Base-by-base conservation (phyloP, 2,888 invertebrate species). In the Calameuta pallipes region DNA sequence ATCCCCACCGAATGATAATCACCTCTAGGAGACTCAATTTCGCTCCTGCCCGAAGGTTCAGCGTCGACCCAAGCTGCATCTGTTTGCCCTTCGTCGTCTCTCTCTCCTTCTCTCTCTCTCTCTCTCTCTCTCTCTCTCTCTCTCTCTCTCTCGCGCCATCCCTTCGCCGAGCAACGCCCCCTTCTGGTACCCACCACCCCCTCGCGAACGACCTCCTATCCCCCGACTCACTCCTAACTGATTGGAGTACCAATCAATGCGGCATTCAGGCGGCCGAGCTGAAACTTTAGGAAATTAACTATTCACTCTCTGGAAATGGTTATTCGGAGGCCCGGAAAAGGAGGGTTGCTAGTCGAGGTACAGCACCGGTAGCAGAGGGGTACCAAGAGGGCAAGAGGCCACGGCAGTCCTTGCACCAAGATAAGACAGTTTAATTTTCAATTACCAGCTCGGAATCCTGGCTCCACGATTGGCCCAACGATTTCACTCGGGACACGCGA, bases 251-350 rank as follows among this genome's bases (percentile, higher is more conserved):
- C 91, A 91, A 91, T 91, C 90, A 90, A 91, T 90, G 90, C 86
- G 87, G 88, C 90, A 91, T 90, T 91, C 90, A 91, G 89, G 85
- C 85, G 85, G 87, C 87, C 84, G 84, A 84, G 87, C 88, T 87
- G 89, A 90, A 90, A 90, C 90, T 91, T 90, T 90, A 89, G 90
- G 90, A 91, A 90, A 90, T 91, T 91, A 90, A 90, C 90, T 89
- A 91, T 91, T 91, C 90, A 89, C 87, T 89, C 85, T 80, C 85
- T 88, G 89, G 88, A 90, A 90, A 90, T 90, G 90, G 89, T 89
- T 89, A 88, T 90, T 89, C 87, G 87, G 85, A 85, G 83, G 87
- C 83, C 86, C 87, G 87, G 86, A 89, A 89, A 87, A 87, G 84
- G 81, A 84, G 85, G 82, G 83, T 81, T 81, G 79, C 81, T 77